These are phyloP conservation scores for Lethenteron reissneri DNA, from an alignment of 2,113 vertebrate species.

Conservation along the genomic window DNA sequence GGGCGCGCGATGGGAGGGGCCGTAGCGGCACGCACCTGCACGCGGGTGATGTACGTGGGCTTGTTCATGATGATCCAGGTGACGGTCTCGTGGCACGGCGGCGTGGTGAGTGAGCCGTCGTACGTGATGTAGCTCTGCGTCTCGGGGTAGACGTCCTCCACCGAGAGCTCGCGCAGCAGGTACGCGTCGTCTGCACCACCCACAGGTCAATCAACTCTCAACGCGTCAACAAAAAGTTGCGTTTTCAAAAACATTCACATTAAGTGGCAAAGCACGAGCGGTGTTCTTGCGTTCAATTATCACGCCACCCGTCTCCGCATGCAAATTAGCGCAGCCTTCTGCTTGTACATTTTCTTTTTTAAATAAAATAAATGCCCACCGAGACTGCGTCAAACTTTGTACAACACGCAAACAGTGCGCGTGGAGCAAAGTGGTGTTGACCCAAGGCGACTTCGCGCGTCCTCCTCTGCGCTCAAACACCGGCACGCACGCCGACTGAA, in stretches of 20 bases:
- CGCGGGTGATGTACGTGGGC: constrained; percentile 88
- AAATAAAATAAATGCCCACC: too few relatives aligned
- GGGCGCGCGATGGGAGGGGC: too few relatives aligned
- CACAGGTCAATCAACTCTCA: constrained; percentile 10
- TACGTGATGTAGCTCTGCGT: constrained; percentile 91
- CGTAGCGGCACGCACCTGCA: constrained; percentile 51
- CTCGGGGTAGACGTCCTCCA: constrained; percentile 88
- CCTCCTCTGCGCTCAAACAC: too few relatives aligned
- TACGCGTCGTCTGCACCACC: constrained; percentile 62
- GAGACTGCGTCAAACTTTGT: too few relatives aligned
- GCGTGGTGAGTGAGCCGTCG: constrained; percentile 91
- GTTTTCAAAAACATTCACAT: constrained; percentile 6
- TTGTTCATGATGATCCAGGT: constrained; percentile 99
- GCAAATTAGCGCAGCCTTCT: too few relatives aligned
- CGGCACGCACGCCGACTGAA: too few relatives aligned
- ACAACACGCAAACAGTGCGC: too few relatives aligned
- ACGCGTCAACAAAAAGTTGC: constrained; percentile 7
- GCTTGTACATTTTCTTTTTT: too few relatives aligned
- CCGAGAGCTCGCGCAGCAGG: constrained; percentile 77
- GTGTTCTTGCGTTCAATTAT: too few relatives aligned
- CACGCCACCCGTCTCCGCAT: too few relatives aligned
- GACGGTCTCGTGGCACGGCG: constrained; percentile 82
- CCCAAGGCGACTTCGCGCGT: too few relatives aligned
- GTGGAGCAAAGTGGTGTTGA: too few relatives aligned
- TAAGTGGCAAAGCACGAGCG: background rate